Evolutionary conservation across 2,888 invertebrate species (phyloP).

Genomic region (Acheta domesticus): DNA sequence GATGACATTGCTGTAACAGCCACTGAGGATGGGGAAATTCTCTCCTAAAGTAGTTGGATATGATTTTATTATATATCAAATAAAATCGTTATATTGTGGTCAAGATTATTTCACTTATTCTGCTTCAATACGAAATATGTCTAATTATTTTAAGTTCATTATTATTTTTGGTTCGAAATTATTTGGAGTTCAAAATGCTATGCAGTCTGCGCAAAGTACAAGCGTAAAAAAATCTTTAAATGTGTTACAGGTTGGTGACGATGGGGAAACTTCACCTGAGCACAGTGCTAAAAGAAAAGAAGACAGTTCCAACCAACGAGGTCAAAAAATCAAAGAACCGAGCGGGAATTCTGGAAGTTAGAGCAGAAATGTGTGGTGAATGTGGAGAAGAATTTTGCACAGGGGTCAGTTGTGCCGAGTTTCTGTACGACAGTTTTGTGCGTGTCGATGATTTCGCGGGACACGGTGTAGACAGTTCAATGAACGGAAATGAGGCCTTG

Average conservation of each 20-base stretch:
- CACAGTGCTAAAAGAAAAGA: conserved; percentile 67
- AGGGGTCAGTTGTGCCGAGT: conserved; percentile 55
- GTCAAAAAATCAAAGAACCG: conserved; percentile 72
- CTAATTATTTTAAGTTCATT: too few species aligned
- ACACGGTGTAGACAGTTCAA: conserved; percentile 40
- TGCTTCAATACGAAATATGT: too few species aligned
- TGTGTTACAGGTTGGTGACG: conserved; percentile 63
- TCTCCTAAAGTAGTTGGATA: too few species aligned
- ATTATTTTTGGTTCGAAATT: too few species aligned
- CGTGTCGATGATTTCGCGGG: conserved; percentile 46
- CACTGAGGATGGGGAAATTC: too few species aligned
- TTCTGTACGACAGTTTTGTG: conserved; percentile 57
- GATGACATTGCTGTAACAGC: too few species aligned
- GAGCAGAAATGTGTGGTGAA: conserved; percentile 70
- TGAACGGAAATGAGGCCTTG: conserved; percentile 45
- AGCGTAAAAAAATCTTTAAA: too few species aligned
- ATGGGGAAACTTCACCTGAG: conserved; percentile 74
- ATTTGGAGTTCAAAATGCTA: too few species aligned
- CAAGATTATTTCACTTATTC: too few species aligned
- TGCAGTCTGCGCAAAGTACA: too few species aligned
- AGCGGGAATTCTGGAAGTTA: conserved; percentile 74
- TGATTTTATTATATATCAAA: too few species aligned
- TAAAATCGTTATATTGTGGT: too few species aligned
- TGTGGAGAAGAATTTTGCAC: conserved; percentile 84
- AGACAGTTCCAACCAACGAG: conserved; percentile 62